Evolutionary conservation across 2,797 vertebrate genomes (phyloP), one percentile per base, ranked within the genome.

Genomic region (Protosalanx chinensis): DNA sequence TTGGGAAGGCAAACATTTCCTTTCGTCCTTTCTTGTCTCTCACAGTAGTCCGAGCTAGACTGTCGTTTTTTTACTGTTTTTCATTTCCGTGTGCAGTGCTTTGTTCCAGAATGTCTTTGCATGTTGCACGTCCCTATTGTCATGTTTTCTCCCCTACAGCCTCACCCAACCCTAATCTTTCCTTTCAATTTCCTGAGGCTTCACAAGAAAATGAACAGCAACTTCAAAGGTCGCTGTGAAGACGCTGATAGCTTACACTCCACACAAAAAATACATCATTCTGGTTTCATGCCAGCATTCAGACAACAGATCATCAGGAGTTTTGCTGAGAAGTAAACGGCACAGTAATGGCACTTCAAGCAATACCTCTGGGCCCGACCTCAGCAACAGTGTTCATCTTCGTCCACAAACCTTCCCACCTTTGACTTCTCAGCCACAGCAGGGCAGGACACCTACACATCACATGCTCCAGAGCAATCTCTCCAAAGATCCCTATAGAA

Each of bases 181-280:
- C 46, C 79, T 87, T 88, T 88, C 88, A 90, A 91, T 91, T 90
- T 90, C 88, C 90, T 88, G 87, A 81, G 77, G 80, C 83, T 80
- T 80, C 32, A 82, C 85, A n/a, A 88, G 86, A 90, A 84, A 90
- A 90, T 81, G 70, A 76, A 72, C 74, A 41, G 75, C 76, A 49
- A 76, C 84, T 85, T 87, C 87, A 87, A 88, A 89, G 77, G 72
- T 73, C 82, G 57, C 71, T 64, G 15, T 73, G 72, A 71, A n/a
- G 70, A 64, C 70, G 64, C 37, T 72, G 79, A 84, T 77, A 53
- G 83, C 82, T 83, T 64, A 41, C 27, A 49, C n/a, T 4, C 35
- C 83, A 74, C 83, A 76, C 79, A 81, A 74, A 20, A n/a, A 73
- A 46, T 76, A n/a, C 73, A 68, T 64, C 61, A 68, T 76, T 75